Evolutionary conservation across 2,797 vertebrate genomes (phyloP).

Genomic region (Balearica regulorum): DNA sequence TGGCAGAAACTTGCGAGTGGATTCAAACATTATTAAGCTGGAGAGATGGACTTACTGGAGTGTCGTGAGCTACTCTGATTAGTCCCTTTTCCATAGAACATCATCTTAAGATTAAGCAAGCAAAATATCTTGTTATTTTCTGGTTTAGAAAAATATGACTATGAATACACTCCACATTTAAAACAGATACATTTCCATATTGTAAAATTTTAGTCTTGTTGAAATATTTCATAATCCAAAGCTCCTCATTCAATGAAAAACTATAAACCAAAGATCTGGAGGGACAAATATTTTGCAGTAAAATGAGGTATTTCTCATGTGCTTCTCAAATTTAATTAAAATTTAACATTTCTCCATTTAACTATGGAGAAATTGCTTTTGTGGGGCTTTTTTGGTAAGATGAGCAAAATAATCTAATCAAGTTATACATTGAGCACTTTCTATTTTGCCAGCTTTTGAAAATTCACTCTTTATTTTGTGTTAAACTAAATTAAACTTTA

Average conservation of each 20-base stretch:
- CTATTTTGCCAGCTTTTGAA: not conserved
- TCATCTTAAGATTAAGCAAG: not conserved
- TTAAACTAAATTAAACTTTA: not conserved
- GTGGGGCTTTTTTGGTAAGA: not conserved
- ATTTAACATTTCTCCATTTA: not conserved
- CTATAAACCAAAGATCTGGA: not conserved
- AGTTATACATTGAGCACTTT: not conserved
- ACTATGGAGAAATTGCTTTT: not conserved
- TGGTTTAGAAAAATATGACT: not conserved
- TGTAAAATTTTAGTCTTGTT: not conserved
- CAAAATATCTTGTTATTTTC: not conserved
- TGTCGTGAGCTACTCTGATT: not conserved
- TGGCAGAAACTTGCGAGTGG: not conserved
- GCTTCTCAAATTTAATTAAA: not conserved
- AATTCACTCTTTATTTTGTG: not conserved
- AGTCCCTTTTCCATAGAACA: not conserved
- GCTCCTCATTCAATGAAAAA: not conserved
- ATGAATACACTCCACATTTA: not conserved
- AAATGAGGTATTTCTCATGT: not conserved
- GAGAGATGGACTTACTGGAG: not conserved
- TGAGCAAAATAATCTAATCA: not conserved
- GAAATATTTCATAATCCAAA: not conserved
- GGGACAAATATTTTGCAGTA: not conserved
- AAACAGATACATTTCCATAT: not conserved
- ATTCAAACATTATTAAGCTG: not conserved